Conservation (phyloP, 2,113 vertebrate genomes). For the Bubo bubo region DNA sequence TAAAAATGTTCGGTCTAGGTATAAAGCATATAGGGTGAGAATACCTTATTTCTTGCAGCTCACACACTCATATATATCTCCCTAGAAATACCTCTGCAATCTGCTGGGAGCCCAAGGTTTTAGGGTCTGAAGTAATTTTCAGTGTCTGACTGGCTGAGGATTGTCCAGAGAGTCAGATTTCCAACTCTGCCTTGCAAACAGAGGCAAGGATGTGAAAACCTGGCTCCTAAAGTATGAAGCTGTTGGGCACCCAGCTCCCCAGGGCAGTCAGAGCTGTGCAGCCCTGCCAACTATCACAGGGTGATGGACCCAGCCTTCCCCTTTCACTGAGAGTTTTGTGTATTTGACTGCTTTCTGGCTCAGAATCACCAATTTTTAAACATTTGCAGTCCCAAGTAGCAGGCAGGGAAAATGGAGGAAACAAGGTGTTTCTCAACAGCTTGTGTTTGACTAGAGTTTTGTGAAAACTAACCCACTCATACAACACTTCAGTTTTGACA, state of each 20-base stretch:
- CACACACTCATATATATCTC: background rate
- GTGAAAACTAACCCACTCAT: no score
- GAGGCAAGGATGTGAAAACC: background rate
- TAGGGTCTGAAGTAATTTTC: background rate
- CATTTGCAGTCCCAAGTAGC: background rate
- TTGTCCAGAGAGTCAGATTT: background rate
- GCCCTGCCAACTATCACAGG: background rate
- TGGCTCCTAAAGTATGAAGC: background rate
- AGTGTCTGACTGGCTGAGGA: background rate
- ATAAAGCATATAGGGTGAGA: background rate
- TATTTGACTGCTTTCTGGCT: background rate
- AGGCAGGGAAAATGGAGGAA: background rate
- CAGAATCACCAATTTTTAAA: background rate
- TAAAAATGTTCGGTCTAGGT: background rate
- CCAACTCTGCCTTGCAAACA: background rate
- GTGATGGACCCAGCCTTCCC: background rate
- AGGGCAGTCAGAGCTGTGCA: background rate
- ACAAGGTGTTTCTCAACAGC: background rate
- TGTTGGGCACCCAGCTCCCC: background rate
- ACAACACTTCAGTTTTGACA: background rate
- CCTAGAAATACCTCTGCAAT: background rate
- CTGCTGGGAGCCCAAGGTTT: background rate
- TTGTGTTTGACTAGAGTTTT: background rate
- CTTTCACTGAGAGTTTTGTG: background rate
- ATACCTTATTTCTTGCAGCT: background rate